Conservation (phyloP, 2,113 vertebrate genomes). For the Alethe castanea region DNA sequence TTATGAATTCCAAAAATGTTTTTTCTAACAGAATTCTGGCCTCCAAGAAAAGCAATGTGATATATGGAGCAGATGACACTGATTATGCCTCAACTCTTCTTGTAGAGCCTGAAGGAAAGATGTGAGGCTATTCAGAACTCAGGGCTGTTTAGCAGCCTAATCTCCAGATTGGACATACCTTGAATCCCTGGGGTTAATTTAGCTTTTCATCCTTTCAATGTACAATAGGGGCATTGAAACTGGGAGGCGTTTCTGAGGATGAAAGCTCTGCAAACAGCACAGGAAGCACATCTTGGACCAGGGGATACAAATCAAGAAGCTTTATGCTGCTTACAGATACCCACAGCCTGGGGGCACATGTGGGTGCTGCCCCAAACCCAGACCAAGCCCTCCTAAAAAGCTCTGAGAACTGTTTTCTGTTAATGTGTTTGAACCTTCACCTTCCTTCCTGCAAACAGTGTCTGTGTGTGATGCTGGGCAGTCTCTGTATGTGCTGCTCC, state of each 20-base stretch:
- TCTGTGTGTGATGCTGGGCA: background rate
- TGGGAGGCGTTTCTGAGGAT: background rate
- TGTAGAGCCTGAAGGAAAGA: background rate
- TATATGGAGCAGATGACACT: background rate
- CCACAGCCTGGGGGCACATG: background rate
- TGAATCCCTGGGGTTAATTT: background rate
- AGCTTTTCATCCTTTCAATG: background rate
- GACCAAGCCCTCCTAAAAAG: background rate
- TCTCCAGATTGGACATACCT: constrained; percentile 16
- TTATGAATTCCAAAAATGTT: background rate
- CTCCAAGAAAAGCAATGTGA: background rate
- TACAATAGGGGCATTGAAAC: background rate
- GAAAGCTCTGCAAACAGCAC: background rate
- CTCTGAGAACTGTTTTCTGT: background rate
- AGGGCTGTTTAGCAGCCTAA: background rate
- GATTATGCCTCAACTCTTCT: background rate
- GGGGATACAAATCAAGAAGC: background rate
- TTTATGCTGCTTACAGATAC: background rate
- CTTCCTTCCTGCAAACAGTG: background rate
- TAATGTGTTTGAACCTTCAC: background rate
- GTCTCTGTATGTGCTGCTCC: background rate
- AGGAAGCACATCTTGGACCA: background rate
- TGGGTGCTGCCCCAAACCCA: background rate
- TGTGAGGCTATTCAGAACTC: background rate
- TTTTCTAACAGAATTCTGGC: background rate